These are phyloP conservation scores for Calliopsis andreniformis DNA, from an alignment of 1,140 invertebrate genomes.

Conservation along the genomic window DNA sequence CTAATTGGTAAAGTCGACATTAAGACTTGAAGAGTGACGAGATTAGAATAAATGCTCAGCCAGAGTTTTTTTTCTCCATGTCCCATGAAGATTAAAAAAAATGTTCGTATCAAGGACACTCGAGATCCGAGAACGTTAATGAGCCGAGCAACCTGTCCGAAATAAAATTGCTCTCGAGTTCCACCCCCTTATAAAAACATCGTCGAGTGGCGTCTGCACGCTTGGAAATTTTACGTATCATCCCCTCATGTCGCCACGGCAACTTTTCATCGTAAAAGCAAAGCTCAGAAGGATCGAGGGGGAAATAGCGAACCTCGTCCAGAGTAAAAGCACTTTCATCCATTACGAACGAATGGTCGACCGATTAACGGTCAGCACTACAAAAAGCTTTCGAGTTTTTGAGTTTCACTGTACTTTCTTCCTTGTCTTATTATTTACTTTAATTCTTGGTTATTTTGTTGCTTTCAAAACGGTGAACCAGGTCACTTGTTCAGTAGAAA, in stretches of 20 bases:
- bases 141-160: conserved; percentile 19
- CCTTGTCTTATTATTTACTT: background rate
- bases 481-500: too few species aligned
- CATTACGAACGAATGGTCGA: conserved; percentile 32
- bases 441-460: background rate
- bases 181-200: conserved; percentile 29
- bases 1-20: background rate
- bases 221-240: conserved; percentile 48
- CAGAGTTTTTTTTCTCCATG: background rate
- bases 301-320: conserved; percentile 36
- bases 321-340: conserved; percentile 34
- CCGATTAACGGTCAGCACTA: conserved; percentile 48
- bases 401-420: conserved; percentile 17
- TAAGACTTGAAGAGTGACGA: background rate
- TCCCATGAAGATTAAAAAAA: background rate
- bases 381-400: conserved; percentile 57
- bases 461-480: too few species aligned
- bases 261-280: conserved; percentile 21
- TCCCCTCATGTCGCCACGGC: background rate
- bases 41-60: background rate
- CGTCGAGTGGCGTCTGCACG: conserved; percentile 21
- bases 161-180: conserved; percentile 32
- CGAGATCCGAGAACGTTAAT: conserved; percentile 15
- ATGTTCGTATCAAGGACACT: conserved; percentile 8
- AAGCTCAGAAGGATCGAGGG: conserved; percentile 2